Conservation (phyloP, 2,113 vertebrate species). For the Rhea pennata region DNA sequence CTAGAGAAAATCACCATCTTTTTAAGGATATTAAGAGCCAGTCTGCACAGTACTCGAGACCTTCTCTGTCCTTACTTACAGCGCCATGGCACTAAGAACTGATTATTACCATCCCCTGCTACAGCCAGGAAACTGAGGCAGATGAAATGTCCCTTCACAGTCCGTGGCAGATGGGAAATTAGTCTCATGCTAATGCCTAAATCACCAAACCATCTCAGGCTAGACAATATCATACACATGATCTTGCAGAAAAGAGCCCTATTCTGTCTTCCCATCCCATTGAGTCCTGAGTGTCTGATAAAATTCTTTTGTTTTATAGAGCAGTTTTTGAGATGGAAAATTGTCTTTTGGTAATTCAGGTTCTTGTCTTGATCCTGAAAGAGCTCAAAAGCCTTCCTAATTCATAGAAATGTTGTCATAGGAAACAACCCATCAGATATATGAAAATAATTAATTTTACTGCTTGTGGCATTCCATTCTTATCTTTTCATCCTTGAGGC, state of each 20-base stretch:
- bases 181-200: rapidly evolving
- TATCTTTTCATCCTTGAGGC: not conserved
- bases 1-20: not conserved
- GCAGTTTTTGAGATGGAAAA: not conserved
- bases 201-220: not conserved
- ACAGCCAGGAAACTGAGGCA: not conserved
- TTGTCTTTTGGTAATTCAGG: not conserved
- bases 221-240: not conserved
- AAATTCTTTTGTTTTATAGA: not conserved
- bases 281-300: too few relatives aligned
- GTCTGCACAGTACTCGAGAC: not conserved
- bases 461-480: not conserved
- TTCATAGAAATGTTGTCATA: not conserved
- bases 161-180: not conserved
- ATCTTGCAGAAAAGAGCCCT: not conserved
- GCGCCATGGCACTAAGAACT: rapidly evolving
- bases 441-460: not conserved
- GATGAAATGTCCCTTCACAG: not conserved
- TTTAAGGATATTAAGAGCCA: not conserved
- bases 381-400: not conserved
- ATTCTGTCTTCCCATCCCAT: not conserved
- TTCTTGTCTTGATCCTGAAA: not conserved
- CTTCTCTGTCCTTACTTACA: not conserved
- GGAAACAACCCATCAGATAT: not conserved
- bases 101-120: not conserved